A percentile compares a stretch with the other conserved stretches of the same genome.
phyloP scores from a whole-genome alignment of 2,888 invertebrate species.

The Plagiodera versicolora region DNA sequence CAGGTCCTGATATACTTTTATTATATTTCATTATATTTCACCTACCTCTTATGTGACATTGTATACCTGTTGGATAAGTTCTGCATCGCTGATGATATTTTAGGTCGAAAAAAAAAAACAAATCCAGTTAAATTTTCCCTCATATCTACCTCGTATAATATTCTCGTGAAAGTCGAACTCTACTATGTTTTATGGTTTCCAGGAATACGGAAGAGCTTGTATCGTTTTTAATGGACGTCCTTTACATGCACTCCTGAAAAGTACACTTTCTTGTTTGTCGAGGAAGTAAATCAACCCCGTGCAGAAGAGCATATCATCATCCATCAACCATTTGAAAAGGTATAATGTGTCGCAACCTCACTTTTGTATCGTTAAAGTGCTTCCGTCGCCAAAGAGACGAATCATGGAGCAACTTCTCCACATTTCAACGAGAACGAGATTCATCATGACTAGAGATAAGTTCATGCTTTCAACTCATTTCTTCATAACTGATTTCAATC shows the following conservation, averaged over 20 bases:
- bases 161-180: too few relatives aligned
- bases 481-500: neutral
- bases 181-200: too few relatives aligned
- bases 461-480: neutral
- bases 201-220: neutral
- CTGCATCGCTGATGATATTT: too few relatives aligned
- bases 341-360: neutral
- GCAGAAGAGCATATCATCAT: neutral
- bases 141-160: too few relatives aligned
- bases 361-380: neutral
- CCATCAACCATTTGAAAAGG: conserved; percentile 1
- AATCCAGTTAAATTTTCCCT: too few relatives aligned
- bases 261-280: neutral
- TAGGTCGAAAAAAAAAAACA: too few relatives aligned
- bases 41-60: too few relatives aligned
- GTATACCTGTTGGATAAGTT: too few relatives aligned
- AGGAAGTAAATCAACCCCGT: neutral
- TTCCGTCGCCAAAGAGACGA: neutral
- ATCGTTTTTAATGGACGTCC: neutral
- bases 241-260: neutral
- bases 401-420: neutral
- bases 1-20: too few relatives aligned
- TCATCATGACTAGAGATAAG: neutral
- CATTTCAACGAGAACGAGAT: neutral
- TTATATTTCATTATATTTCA: too few relatives aligned